These are phyloP conservation scores for Tetanocera ferruginea DNA, from an alignment of 2,888 invertebrate genomes.

Conservation along the genomic window DNA sequence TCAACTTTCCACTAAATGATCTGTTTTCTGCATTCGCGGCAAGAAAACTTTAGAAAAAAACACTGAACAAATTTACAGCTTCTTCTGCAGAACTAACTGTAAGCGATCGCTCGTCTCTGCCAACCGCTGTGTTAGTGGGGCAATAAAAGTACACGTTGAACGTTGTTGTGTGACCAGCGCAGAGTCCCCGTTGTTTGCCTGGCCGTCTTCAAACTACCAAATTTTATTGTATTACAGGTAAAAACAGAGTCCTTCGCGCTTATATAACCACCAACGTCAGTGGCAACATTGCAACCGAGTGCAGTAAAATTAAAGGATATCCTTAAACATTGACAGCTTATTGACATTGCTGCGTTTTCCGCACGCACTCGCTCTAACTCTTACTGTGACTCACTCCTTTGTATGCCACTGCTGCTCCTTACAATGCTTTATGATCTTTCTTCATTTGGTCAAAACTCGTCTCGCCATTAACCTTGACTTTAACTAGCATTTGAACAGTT, in stretches of 20 bases:
- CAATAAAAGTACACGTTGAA: slow-evolving; percentile 44
- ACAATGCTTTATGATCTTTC: slow-evolving; percentile 12
- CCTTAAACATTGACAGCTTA: not conserved
- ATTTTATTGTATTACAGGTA: not conserved
- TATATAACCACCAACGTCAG: not conserved
- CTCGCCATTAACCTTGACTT: slow-evolving; percentile 9
- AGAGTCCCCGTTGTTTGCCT: not conserved
- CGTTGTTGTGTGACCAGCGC: not conserved
- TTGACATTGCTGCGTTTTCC: slow-evolving; percentile 22
- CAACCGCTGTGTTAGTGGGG: slow-evolving; percentile 50
- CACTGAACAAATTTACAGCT: not conserved
- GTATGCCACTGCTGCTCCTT: slow-evolving; percentile 24
- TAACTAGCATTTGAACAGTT: not conserved
- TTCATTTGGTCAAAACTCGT: not conserved
- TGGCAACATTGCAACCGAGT: not conserved
- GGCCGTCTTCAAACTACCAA: slow-evolving; percentile 1
- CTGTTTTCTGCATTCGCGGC: not conserved
- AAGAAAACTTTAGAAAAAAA: not conserved
- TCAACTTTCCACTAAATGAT: not conserved
- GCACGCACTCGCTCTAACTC: not conserved
- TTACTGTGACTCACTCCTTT: slow-evolving; percentile 15
- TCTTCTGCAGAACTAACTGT: too few relatives aligned
- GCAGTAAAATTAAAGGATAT: not conserved
- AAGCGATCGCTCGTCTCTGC: slow-evolving; percentile 9
- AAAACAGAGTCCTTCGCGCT: not conserved